Evolutionary conservation across 2,797 vertebrate species (phyloP), one percentile per base, ranked within the genome.

Genomic region (Molossus molossus): DNA sequence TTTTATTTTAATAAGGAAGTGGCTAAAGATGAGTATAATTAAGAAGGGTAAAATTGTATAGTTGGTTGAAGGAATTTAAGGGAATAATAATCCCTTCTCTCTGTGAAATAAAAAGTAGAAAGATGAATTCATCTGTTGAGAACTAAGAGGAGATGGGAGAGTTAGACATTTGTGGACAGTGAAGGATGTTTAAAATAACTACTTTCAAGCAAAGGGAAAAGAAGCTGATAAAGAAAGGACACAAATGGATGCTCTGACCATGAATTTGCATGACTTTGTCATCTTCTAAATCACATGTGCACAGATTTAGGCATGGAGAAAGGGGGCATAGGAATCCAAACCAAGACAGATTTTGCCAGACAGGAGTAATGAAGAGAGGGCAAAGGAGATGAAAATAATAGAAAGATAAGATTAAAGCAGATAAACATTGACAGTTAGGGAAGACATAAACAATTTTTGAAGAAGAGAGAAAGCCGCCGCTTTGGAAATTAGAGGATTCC

Each of bases 101-200:
- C 17, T 77, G 5, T 67, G 37, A 83, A 67, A 64, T n/a, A 48
- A 23, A 79, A 83, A 83, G 20, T 40, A 91, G 50, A 33, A 65
- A 81, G 57, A 84, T 73, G 9, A 87, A 91, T 67, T 87, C 33
- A 91, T 72, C 33, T 83, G 12, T 62, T 73, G 13, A 93, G 70
- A 95, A 60, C 53, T 87, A 70, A 50, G 17, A 9, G 45, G 3
- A 81, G 12, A 91, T 48, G 1, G 27, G 1, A 88, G 8, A 70
- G 9, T 76, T 48, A 76, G 21, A 79, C 89, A 37, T 57, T 62
- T 92, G n/a, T 57, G 8, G 60, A 62, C 1, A 75, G 1, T 9
- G 33, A 6, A 53, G 8, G 9, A 58, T 88, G 6, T 58, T 87
- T 94, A 40, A 88, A 94, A 80, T 67, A 86, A 81, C 6, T 53